phyloP scores from a whole-genome alignment of 2,113 vertebrate genomes.

The Cavia aperea region DNA sequence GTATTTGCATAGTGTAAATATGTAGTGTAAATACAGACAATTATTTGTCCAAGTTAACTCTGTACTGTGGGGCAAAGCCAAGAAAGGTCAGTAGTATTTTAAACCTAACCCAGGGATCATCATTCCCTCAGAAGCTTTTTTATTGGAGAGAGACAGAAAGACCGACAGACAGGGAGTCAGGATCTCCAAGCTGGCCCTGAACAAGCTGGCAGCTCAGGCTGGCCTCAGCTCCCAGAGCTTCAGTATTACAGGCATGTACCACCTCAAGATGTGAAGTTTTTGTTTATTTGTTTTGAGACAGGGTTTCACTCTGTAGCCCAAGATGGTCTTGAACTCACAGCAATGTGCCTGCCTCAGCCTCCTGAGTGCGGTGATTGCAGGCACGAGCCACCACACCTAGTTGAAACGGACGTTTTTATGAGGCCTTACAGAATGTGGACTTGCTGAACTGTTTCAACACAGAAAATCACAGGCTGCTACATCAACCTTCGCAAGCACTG shows the following conservation, averaged over 20 bases:
- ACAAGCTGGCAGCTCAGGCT: neutral
- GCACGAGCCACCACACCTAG: neutral
- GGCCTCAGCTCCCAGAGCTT: neutral
- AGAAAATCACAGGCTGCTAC: neutral
- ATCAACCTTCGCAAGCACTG: neutral
- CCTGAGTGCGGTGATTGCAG: too few relatives aligned
- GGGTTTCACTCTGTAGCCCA: neutral
- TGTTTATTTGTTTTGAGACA: neutral
- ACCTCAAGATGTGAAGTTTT: neutral
- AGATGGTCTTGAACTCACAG: neutral
- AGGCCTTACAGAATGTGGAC: neutral
- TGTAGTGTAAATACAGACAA: too few relatives aligned
- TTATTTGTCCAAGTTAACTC: neutral
- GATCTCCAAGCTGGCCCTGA: neutral
- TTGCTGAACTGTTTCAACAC: neutral
- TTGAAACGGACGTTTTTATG: neutral
- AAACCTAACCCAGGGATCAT: neutral
- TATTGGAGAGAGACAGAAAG: neutral
- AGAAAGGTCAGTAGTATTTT: neutral
- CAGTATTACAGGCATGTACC: neutral
- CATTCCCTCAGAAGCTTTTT: neutral
- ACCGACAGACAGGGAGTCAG: neutral
- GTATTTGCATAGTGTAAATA: too few relatives aligned
- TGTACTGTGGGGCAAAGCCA: neutral
- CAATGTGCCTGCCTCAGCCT: too few relatives aligned